phyloP scores from a whole-genome alignment of 2,113 vertebrate species.

The Chamaetylas fuelleborni region DNA sequence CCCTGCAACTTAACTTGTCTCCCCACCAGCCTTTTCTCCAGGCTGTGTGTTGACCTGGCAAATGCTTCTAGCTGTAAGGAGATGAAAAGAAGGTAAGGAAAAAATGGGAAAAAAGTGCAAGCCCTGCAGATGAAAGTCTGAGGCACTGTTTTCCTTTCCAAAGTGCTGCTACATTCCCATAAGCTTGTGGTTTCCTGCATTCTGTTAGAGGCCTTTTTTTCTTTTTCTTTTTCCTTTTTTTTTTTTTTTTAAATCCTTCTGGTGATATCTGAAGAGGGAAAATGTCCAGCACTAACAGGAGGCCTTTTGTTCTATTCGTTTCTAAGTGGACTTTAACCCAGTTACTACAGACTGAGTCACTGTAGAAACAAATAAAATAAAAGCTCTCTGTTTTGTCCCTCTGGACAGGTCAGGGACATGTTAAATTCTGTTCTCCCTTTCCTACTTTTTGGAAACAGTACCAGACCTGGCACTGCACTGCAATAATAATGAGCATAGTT shows the following conservation, averaged over 20 bases:
- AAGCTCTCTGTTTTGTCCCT: slow-evolving; percentile 72
- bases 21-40: slow-evolving; percentile 4
- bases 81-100: slow-evolving; percentile 62
- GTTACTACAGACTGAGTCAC: slow-evolving; percentile 81
- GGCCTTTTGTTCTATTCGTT: slow-evolving; percentile 79
- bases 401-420: slow-evolving; percentile 67
- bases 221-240: not conserved
- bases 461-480: not conserved
- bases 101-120: not conserved
- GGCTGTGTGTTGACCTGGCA: slow-evolving; percentile 15
- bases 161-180: slow-evolving; percentile 72
- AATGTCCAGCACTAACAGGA: slow-evolving; percentile 81
- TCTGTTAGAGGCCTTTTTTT: slow-evolving; percentile 58
- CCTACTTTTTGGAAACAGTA: slow-evolving; percentile 8
- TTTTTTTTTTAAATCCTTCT: slow-evolving; percentile 64
- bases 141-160: slow-evolving; percentile 74
- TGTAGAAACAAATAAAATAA: slow-evolving; percentile 80
- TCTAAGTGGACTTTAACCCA: slow-evolving; percentile 82
- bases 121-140: slow-evolving; percentile 72
- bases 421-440: slow-evolving; percentile 44
- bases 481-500: slow-evolving; percentile 35
- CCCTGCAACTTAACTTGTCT: slow-evolving; percentile 11
- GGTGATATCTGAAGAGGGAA: slow-evolving; percentile 80
- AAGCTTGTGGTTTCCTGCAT: slow-evolving; percentile 77
- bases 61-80: slow-evolving; percentile 41